phyloP scores from a whole-genome alignment of 2,888 invertebrate genomes.

The Allolobophora icterica region DNA sequence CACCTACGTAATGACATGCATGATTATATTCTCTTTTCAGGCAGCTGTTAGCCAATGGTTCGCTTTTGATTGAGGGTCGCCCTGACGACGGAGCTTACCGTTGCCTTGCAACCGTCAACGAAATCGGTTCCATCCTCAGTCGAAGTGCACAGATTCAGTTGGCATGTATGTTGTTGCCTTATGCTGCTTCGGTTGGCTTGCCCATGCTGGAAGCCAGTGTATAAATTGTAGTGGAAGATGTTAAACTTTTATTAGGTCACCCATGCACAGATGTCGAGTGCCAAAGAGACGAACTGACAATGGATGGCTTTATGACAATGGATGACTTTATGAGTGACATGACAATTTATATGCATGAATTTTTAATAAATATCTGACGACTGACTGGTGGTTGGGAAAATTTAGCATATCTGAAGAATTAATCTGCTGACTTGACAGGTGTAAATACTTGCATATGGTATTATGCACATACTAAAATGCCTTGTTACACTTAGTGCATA shows the following conservation, averaged over 20 bases:
- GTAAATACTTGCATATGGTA: not conserved
- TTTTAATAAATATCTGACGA: not conserved
- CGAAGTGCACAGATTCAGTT: not conserved
- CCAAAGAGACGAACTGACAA: not conserved
- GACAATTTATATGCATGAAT: not conserved
- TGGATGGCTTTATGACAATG: not conserved
- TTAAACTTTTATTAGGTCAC: not conserved
- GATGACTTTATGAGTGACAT: not conserved
- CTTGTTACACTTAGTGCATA: not conserved
- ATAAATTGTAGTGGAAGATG: not conserved
- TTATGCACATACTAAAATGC: not conserved
- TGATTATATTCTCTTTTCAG: not conserved
- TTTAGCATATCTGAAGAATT: not conserved
- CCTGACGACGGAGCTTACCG: slow-evolving; percentile 25
- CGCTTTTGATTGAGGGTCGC: slow-evolving; percentile 21
- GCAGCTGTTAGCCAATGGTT: slow-evolving; percentile 28
- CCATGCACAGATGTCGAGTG: not conserved
- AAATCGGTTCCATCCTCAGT: slow-evolving; percentile 29
- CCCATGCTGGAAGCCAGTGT: not conserved
- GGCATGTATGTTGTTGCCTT: slow-evolving; percentile 30
- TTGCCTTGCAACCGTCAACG: slow-evolving; percentile 11
- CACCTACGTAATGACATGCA: not conserved
- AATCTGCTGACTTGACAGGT: not conserved
- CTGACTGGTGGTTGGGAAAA: not conserved
- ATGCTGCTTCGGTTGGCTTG: not conserved